Conservation (phyloP, 2,888 invertebrate species). For the Tetramorium bicarinatum region DNA sequence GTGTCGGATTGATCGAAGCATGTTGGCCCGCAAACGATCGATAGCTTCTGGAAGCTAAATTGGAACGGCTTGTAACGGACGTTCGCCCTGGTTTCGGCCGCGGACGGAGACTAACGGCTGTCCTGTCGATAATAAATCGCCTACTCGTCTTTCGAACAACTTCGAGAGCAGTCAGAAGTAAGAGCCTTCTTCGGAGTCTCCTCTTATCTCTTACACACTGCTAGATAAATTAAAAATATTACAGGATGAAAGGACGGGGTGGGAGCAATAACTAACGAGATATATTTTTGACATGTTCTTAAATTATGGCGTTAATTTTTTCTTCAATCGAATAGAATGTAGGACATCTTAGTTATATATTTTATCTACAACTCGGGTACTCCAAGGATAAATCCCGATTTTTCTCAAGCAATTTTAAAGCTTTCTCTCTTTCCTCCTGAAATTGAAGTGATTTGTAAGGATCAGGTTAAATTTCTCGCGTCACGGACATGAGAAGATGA, state of each 20-base stretch:
- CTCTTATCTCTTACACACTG: constrained; percentile 16
- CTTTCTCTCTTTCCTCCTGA: neutral
- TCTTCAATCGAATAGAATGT: neutral
- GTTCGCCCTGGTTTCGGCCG: constrained; percentile 70
- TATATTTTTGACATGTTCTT: neutral
- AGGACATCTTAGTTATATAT: neutral
- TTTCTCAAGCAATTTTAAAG: constrained; percentile 1
- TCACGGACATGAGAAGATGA: constrained; percentile 33
- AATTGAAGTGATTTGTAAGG: constrained; percentile 43
- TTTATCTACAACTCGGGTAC: neutral
- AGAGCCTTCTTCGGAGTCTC: constrained; percentile 9
- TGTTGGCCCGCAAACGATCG: constrained; percentile 62
- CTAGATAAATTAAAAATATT: constrained; percentile 15
- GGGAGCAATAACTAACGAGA: neutral
- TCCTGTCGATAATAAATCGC: constrained; percentile 69
- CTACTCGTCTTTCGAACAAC: constrained; percentile 41
- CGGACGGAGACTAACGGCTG: constrained; percentile 68
- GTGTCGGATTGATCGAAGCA: constrained; percentile 51
- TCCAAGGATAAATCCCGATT: constrained; percentile 1
- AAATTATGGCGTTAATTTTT: neutral
- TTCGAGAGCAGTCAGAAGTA: neutral
- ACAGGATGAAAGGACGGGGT: no score
- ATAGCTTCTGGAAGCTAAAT: constrained; percentile 63
- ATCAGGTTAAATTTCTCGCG: constrained; percentile 19
- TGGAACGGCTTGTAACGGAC: constrained; percentile 71